Percentiles rank a stretch among this genome's conserved stretches.
Conservation (phyloP, 2,113 vertebrate genomes). For the Neogale vison region DNA sequence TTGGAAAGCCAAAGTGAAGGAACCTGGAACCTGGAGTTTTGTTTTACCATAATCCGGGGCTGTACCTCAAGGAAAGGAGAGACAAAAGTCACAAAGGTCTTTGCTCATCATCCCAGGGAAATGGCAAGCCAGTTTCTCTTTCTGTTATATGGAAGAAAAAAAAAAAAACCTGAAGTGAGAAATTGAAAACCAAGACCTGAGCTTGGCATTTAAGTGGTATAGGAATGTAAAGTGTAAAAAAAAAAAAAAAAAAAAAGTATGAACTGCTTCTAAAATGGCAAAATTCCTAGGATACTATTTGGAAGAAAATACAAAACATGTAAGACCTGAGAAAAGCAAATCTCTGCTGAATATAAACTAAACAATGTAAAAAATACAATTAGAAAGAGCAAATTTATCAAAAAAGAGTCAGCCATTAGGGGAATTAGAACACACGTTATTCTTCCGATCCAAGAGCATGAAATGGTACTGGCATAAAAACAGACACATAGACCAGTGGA, state of each 20-base stretch:
- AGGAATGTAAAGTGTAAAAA: neutral
- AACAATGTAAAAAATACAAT: neutral
- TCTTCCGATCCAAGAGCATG: too few relatives aligned
- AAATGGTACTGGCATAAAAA: too few relatives aligned
- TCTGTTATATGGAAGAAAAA: neutral
- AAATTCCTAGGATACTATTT: neutral
- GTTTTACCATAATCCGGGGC: neutral
- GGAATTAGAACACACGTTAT: neutral
- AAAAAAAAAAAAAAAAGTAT: neutral
- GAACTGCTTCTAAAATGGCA: neutral
- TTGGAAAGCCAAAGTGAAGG: neutral
- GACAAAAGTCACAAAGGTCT: neutral
- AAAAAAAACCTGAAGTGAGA: neutral
- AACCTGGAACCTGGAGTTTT: constrained; percentile 1
- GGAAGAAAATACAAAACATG: neutral
- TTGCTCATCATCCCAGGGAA: neutral
- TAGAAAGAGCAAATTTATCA: neutral
- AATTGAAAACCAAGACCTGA: constrained; percentile 11
- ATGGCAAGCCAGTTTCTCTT: neutral
- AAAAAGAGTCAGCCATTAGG: neutral
- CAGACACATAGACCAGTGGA: too few relatives aligned
- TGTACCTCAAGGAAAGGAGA: neutral
- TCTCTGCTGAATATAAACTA: neutral
- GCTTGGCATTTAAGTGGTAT: neutral
- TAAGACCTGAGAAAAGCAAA: neutral